These are phyloP conservation scores for Neotragus moschatus DNA, from an alignment of 2,113 vertebrate genomes.

Conservation along the genomic window DNA sequence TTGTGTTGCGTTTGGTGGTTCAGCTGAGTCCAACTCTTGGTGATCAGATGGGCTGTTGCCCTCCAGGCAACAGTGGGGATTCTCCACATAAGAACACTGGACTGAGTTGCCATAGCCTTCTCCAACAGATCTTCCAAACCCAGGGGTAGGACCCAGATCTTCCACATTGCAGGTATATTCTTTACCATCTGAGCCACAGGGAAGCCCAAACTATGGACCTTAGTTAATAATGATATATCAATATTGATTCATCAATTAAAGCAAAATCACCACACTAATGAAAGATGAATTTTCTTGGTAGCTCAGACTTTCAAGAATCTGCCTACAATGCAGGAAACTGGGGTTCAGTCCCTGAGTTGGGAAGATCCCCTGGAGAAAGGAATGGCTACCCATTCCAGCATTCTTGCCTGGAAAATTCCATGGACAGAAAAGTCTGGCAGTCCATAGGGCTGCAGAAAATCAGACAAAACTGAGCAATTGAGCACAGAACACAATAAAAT, in stretches of 20 bases:
- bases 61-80: background rate
- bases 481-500: no score
- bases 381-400: background rate
- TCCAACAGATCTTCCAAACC: background rate
- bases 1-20: rapidly evolving
- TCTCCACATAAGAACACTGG: background rate
- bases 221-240: background rate
- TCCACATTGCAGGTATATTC: background rate
- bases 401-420: background rate
- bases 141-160: background rate
- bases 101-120: background rate
- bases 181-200: background rate
- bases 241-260: background rate
- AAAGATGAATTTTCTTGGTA: background rate
- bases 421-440: background rate
- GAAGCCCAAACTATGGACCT: background rate
- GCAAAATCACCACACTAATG: background rate
- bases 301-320: background rate
- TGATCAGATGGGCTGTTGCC: background rate
- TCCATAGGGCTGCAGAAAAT: background rate
- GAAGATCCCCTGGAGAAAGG: background rate
- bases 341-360: background rate
- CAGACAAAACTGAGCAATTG: background rate
- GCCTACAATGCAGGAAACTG: background rate
- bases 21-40: background rate